Percentiles rank a stretch among this genome's conserved stretches.
Evolutionary conservation across 2,888 invertebrate genomes (phyloP).

Genomic region (Linnaemya vulpina): DNA sequence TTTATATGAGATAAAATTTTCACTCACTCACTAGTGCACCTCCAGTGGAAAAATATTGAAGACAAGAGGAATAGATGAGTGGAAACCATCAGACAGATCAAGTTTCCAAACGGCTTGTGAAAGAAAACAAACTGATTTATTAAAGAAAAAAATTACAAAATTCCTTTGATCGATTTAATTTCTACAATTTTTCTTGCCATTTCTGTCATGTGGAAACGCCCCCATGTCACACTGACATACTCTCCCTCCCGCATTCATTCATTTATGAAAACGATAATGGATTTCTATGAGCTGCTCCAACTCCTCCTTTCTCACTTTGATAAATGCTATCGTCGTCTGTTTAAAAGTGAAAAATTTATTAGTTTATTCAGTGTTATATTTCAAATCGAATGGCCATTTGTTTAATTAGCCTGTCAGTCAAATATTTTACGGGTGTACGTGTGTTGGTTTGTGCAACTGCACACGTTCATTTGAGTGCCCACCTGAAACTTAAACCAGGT

Average conservation of each 20-base stretch:
- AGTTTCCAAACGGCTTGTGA: no score
- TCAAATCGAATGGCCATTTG: slow-evolving; percentile 68
- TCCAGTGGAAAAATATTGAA: background rate
- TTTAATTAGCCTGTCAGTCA: slow-evolving; percentile 67
- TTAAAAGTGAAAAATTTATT: slow-evolving; percentile 56
- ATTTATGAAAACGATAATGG: slow-evolving; percentile 14
- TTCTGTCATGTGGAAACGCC: background rate
- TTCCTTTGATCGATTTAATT: no score
- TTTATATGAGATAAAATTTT: no score
- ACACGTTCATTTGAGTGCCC: slow-evolving; percentile 1
- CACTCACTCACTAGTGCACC: no score
- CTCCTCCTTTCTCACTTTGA: background rate
- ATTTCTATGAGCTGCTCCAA: slow-evolving; percentile 26
- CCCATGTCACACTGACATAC: background rate
- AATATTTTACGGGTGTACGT: slow-evolving; percentile 26
- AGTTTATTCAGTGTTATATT: slow-evolving; percentile 65
- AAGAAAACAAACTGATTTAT: no score
- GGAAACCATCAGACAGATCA: no score
- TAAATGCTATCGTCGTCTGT: slow-evolving; percentile 28
- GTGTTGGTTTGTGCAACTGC: background rate
- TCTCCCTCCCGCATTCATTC: background rate
- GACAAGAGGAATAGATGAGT: background rate
- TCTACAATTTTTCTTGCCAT: background rate
- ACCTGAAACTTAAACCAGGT: slow-evolving; percentile 38
- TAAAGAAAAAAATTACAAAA: no score